A percentile compares a stretch with the other conserved stretches of the same genome.
Conservation (phyloP, 2,113 vertebrate genomes). For the Serinus canaria region DNA sequence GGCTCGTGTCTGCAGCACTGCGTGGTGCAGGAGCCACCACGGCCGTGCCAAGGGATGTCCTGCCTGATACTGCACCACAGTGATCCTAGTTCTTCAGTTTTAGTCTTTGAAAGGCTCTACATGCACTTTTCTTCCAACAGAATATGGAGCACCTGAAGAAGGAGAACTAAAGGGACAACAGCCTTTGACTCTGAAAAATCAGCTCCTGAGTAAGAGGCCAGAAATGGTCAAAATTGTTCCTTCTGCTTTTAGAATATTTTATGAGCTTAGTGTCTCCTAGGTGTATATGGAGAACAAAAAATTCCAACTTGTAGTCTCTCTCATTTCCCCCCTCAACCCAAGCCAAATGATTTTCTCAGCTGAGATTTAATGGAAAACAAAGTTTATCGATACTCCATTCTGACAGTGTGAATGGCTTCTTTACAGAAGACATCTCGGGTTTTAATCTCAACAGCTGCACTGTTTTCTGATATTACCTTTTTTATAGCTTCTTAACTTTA, state of each 20-base stretch:
- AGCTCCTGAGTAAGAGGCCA: constrained; percentile 87
- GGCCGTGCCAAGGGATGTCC: neutral
- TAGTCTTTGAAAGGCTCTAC: neutral
- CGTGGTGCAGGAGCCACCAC: fast-evolving
- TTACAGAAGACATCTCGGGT: neutral
- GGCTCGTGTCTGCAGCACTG: fast-evolving
- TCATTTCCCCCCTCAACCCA: neutral
- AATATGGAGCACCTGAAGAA: constrained; percentile 89
- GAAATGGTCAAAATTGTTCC: neutral
- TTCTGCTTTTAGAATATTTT: neutral
- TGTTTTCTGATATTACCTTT: neutral
- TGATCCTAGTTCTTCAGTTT: neutral
- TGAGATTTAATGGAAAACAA: neutral
- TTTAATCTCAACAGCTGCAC: neutral
- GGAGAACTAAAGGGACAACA: constrained; percentile 80
- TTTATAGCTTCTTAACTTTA: neutral
- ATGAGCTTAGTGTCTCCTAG: neutral
- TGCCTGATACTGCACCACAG: neutral
- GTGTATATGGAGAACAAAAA: neutral
- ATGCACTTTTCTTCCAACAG: constrained; percentile 64
- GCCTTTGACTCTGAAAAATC: constrained; percentile 84
- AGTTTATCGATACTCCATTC: neutral
- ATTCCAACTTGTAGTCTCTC: neutral
- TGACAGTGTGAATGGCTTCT: neutral
- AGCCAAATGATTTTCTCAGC: neutral